phyloP scores from a whole-genome alignment of 2,113 vertebrate species.

The Lipophrys pholis region DNA sequence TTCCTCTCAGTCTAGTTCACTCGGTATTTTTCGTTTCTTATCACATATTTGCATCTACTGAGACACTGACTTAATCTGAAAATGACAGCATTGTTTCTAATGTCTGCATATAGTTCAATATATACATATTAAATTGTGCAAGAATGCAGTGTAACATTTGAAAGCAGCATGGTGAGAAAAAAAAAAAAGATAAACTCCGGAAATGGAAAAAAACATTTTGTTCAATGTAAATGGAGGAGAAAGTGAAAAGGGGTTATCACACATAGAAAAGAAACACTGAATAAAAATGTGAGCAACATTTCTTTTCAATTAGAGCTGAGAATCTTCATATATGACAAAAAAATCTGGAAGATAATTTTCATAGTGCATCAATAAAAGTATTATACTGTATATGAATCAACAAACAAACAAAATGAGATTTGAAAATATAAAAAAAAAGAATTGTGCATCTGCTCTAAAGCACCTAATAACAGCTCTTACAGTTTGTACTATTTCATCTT shows the following conservation, averaged over 20 bases:
- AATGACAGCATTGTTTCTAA: not conserved
- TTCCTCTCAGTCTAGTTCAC: constrained; percentile 5
- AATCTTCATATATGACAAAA: not conserved
- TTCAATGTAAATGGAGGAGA: too few relatives aligned
- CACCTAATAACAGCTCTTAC: constrained; percentile 56
- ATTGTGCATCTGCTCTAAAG: constrained; percentile 24
- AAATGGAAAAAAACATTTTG: too few relatives aligned
- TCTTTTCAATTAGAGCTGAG: too few relatives aligned
- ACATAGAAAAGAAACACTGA: too few relatives aligned
- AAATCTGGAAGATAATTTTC: too few relatives aligned
- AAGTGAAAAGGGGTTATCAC: too few relatives aligned
- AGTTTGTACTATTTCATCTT: constrained; percentile 47
- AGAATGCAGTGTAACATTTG: not conserved
- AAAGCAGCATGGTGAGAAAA: not conserved
- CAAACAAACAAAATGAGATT: constrained; percentile 37
- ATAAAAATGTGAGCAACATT: too few relatives aligned
- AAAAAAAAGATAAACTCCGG: not conserved
- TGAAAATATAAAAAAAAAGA: too few relatives aligned
- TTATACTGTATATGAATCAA: constrained; percentile 24
- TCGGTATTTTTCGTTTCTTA: not conserved
- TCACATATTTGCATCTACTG: constrained; percentile 8
- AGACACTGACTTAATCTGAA: not conserved
- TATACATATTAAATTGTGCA: not conserved
- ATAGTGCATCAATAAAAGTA: constrained; percentile 44
- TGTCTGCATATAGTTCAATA: not conserved